Evolutionary conservation across 1,140 invertebrate species (phyloP).

Genomic region (Thaumatotibia leucotreta): DNA sequence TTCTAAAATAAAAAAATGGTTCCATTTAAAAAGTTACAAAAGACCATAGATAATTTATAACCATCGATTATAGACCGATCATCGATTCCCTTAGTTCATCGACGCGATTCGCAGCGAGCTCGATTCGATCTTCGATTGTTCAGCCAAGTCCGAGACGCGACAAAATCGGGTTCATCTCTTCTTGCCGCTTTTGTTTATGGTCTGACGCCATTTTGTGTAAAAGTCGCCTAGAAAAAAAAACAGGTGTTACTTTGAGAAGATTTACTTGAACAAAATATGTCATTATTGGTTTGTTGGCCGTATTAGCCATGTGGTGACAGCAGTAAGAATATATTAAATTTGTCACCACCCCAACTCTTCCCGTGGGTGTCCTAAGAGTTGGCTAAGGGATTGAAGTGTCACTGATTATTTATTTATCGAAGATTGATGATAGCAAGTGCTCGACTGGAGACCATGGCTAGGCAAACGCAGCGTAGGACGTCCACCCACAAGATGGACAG

Average conservation of each 20-base stretch:
- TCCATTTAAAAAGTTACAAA: neutral
- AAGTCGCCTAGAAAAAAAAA: slow-evolving; percentile 35
- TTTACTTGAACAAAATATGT: no score
- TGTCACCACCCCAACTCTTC: no score
- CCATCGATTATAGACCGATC: neutral
- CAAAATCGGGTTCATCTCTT: slow-evolving; percentile 60
- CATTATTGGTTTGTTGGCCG: no score
- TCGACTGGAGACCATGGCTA: no score
- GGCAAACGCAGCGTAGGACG: no score
- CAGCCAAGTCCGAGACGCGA: slow-evolving; percentile 40
- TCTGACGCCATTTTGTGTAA: slow-evolving; percentile 67
- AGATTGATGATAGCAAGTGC: no score
- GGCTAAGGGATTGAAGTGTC: no score
- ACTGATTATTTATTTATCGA: no score
- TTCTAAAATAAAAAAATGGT: neutral
- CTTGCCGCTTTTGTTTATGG: slow-evolving; percentile 60
- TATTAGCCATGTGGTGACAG: no score
- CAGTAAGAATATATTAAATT: no score
- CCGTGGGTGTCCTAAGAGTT: no score
- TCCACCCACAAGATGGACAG: no score
- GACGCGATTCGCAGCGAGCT: neutral
- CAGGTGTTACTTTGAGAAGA: neutral
- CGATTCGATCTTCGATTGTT: slow-evolving; percentile 21
- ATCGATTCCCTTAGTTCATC: neutral
- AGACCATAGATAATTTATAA: neutral